Percentiles rank a stretch among this genome's conserved stretches.
These are phyloP conservation scores for Dryadula phaetusa DNA, from an alignment of 2,888 invertebrate species.

Conservation along the genomic window DNA sequence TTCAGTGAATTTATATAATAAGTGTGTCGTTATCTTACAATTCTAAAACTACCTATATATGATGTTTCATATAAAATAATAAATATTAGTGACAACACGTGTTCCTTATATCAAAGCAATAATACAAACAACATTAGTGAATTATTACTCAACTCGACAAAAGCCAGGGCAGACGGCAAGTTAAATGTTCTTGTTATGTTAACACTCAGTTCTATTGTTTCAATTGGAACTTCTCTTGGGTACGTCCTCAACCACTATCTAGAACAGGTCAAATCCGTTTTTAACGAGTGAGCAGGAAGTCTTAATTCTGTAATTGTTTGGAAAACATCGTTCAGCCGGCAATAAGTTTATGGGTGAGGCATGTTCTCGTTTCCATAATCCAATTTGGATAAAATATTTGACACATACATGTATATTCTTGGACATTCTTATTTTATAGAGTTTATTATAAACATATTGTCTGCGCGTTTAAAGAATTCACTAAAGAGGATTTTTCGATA, in stretches of 20 bases:
- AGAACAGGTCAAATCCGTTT: conserved; percentile 49
- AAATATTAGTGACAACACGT: not conserved
- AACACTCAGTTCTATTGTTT: conserved; percentile 19
- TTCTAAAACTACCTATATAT: no score
- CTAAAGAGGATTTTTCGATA: not conserved
- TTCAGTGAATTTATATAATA: conserved; percentile 7
- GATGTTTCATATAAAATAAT: not conserved
- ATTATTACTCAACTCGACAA: not conserved
- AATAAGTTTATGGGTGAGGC: conserved; percentile 38
- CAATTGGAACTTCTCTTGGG: conserved; percentile 41
- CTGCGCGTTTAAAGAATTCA: not conserved
- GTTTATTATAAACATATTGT: conserved; percentile 5
- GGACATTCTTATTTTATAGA: conserved; percentile 3
- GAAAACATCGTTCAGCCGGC: conserved; percentile 49
- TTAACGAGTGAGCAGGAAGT: conserved; percentile 62
- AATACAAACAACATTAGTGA: not conserved
- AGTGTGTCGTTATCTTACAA: not conserved
- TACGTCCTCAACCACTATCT: conserved; percentile 45
- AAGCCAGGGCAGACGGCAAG: not conserved
- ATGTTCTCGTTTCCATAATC: conserved; percentile 29
- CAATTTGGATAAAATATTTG: conserved; percentile 28
- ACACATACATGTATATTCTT: conserved; percentile 6
- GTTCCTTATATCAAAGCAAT: not conserved
- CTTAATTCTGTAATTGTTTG: conserved; percentile 78
- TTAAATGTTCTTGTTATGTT: not conserved